Evolutionary conservation across 2,888 invertebrate genomes (phyloP).

Genomic region (Rhingia campestris): DNA sequence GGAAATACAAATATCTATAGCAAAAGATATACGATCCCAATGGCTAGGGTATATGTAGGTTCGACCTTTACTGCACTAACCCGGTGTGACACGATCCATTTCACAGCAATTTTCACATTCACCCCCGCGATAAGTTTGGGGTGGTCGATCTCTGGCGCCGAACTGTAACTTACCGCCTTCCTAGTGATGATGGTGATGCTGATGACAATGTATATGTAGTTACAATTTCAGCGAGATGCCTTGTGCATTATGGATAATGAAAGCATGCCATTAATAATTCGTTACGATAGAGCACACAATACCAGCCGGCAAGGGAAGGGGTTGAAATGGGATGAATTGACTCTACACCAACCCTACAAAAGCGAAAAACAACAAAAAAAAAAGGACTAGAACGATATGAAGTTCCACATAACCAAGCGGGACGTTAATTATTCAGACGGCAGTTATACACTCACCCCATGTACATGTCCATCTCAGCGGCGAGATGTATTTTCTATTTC

Average conservation of each 20-base stretch:
- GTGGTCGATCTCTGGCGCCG: slow-evolving; percentile 44
- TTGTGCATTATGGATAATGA: slow-evolving; percentile 73
- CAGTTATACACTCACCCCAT: slow-evolving; percentile 49
- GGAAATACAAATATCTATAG: neutral
- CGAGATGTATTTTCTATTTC: slow-evolving; percentile 40
- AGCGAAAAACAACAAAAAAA: slow-evolving; percentile 26
- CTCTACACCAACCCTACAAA: slow-evolving; percentile 22
- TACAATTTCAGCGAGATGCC: slow-evolving; percentile 71
- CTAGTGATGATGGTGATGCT: slow-evolving; percentile 9
- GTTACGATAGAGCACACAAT: slow-evolving; percentile 65
- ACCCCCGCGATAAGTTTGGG: slow-evolving; percentile 21
- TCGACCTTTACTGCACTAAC: slow-evolving; percentile 73
- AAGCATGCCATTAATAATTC: slow-evolving; percentile 73
- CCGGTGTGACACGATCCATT: slow-evolving; percentile 70
- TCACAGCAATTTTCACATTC: slow-evolving; percentile 59
- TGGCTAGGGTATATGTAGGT: slow-evolving; percentile 14
- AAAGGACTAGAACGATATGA: slow-evolving; percentile 8
- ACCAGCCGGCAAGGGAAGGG: slow-evolving; percentile 23
- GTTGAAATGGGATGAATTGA: slow-evolving; percentile 41
- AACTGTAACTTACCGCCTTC: neutral
- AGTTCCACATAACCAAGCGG: slow-evolving; percentile 51
- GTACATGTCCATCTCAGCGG: slow-evolving; percentile 33
- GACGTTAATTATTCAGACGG: slow-evolving; percentile 62
- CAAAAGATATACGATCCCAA: slow-evolving; percentile 26
- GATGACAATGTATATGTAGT: slow-evolving; percentile 40